phyloP scores from a whole-genome alignment of 1,140 invertebrate genomes.

The Phymorhynchus buccinoides region DNA sequence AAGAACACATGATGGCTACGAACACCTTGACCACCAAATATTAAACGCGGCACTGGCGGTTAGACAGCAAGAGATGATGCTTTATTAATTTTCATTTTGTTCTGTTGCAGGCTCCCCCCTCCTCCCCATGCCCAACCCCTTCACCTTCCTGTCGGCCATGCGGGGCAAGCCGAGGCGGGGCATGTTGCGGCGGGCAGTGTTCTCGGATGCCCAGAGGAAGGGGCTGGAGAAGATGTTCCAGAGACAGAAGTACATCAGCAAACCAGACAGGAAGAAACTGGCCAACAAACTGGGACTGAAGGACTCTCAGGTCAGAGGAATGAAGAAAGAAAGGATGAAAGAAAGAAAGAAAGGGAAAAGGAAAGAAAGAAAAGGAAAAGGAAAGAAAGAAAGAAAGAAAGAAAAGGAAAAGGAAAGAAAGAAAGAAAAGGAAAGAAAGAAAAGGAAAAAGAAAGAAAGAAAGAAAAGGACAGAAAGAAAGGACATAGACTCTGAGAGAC shows the following conservation, averaged over 20 bases:
- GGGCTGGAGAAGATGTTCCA: slow-evolving; percentile 96
- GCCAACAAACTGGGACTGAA: slow-evolving; percentile 96
- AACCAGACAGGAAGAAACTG: slow-evolving; percentile 96
- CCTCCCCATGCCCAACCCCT: slow-evolving; percentile 68
- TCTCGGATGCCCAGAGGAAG: slow-evolving; percentile 94
- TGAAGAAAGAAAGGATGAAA: not conserved
- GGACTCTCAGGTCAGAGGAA: slow-evolving; percentile 81
- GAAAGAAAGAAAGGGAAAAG: not conserved
- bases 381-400: not conserved
- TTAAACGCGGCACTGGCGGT: too few species aligned
- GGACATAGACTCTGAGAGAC: not conserved
- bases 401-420: not conserved
- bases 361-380: not conserved
- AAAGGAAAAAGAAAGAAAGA: not conserved
- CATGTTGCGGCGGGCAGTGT: slow-evolving; percentile 95
- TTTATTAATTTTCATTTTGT: too few species aligned
- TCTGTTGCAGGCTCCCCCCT: slow-evolving; percentile 57
- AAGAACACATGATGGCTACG: too few species aligned
- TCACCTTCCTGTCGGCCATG: slow-evolving; percentile 69
- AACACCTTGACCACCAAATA: too few species aligned
- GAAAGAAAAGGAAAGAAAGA: not conserved
- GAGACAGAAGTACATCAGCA: slow-evolving; percentile 98
- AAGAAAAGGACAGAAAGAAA: not conserved
- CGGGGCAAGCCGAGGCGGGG: slow-evolving; percentile 82
- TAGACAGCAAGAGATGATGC: too few species aligned